Percentiles rank a stretch among this genome's conserved stretches.
These are phyloP conservation scores for Tetraneura akinire DNA, from an alignment of 1,140 invertebrate species.

Conservation along the genomic window DNA sequence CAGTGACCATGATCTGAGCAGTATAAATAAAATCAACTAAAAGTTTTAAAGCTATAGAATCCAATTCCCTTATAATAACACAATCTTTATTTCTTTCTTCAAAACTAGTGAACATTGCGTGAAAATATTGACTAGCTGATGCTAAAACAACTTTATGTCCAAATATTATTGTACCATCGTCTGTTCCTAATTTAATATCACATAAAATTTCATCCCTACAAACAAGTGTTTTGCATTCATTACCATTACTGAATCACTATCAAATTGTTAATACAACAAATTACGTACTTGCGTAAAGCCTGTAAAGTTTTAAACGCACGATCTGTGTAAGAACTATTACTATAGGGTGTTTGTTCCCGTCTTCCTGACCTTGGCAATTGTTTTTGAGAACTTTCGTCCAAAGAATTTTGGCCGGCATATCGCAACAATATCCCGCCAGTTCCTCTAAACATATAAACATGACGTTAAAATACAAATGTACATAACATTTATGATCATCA, in stretches of 20 bases:
- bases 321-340: slow-evolving; percentile 78
- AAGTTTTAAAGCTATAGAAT: slow-evolving; percentile 74
- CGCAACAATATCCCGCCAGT: slow-evolving; percentile 65
- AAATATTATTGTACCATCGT: slow-evolving; percentile 71
- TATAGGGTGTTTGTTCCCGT: slow-evolving; percentile 75
- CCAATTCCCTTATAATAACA: slow-evolving; percentile 82
- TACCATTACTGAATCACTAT: background rate
- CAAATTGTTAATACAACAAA: no score
- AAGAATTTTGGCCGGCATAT: slow-evolving; percentile 83
- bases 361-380: slow-evolving; percentile 68
- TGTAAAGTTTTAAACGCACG: slow-evolving; percentile 85
- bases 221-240: slow-evolving; percentile 35
- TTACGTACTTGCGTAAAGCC: slow-evolving; percentile 77
- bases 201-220: slow-evolving; percentile 78
- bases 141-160: slow-evolving; percentile 93
- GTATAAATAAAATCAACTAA: slow-evolving; percentile 91
- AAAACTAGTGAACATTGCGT: slow-evolving; percentile 96
- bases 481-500: background rate
- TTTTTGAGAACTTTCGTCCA: slow-evolving; percentile 87
- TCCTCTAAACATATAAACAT: slow-evolving; percentile 6
- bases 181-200: slow-evolving; percentile 83
- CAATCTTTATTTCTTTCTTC: slow-evolving; percentile 81
- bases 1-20: slow-evolving; percentile 84
- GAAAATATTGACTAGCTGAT: slow-evolving; percentile 92
- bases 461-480: background rate